phyloP scores from a whole-genome alignment of 1,140 invertebrate genomes.

The Drosophila jambulina region DNA sequence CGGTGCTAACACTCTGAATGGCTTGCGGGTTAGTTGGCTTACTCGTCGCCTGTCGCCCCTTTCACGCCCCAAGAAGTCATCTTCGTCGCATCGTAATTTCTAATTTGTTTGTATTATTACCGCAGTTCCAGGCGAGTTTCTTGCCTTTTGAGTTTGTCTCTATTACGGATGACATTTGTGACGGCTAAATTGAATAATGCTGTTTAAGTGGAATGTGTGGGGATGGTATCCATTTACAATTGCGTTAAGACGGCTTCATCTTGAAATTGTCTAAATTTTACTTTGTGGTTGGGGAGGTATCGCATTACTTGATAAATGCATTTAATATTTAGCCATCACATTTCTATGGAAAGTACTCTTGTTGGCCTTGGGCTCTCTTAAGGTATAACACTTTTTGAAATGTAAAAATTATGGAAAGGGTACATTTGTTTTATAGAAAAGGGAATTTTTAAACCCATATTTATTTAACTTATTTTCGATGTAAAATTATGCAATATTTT shows the following conservation, averaged over 20 bases:
- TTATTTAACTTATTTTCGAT: neutral
- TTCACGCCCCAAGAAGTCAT: conserved; percentile 5
- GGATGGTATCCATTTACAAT: conserved; percentile 20
- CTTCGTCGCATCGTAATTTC: conserved; percentile 54
- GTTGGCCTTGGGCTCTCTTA: neutral
- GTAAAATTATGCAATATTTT: neutral
- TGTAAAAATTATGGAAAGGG: neutral
- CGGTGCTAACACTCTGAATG: conserved; percentile 69
- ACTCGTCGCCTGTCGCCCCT: conserved; percentile 2
- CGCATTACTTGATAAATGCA: conserved; percentile 1
- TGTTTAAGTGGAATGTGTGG: conserved; percentile 34
- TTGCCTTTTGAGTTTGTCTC: conserved; percentile 48
- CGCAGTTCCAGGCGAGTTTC: conserved; percentile 25
- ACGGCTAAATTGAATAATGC: conserved; percentile 50
- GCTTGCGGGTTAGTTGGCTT: conserved; percentile 47
- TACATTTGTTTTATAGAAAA: neutral
- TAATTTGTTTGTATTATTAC: conserved; percentile 74
- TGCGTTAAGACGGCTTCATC: neutral
- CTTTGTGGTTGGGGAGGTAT: neutral
- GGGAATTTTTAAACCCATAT: neutral
- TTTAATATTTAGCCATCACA: conserved; percentile 4
- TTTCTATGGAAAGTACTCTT: neutral
- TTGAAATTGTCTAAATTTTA: conserved; percentile 9
- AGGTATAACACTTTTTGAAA: conserved; percentile 18
- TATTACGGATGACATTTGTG: conserved; percentile 55